Percentiles rank a stretch among this genome's conserved stretches.
Conservation (phyloP, 2,113 vertebrate species). For the Catharus fuscescens region DNA sequence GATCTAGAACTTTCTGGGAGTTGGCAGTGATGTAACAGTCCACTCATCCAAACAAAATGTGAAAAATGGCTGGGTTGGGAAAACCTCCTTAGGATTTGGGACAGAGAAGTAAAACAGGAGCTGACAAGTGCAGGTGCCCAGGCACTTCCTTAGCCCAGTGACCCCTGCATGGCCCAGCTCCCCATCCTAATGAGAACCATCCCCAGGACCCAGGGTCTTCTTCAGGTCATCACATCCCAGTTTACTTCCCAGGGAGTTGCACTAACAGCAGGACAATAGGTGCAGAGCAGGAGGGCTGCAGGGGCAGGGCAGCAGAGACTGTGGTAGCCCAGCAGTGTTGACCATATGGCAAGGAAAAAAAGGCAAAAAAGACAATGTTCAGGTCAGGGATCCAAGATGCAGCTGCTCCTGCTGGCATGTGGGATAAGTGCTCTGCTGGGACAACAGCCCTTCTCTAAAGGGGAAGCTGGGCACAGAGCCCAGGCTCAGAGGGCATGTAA, state of each 20-base stretch:
- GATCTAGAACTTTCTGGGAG: background rate
- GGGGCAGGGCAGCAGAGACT: background rate
- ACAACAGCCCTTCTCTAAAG: background rate
- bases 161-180: rapidly evolving
- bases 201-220: background rate
- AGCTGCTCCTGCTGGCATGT: background rate
- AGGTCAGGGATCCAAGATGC: background rate
- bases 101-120: background rate
- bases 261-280: background rate
- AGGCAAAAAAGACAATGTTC: background rate
- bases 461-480: background rate
- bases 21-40: background rate
- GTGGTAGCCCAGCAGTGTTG: background rate
- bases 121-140: background rate
- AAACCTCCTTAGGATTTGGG: background rate
- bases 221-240: background rate
- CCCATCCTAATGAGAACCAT: rapidly evolving
- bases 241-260: background rate
- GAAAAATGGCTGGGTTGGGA: background rate
- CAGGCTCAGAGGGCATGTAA: background rate
- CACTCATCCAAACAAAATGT: background rate
- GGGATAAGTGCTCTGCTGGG: background rate
- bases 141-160: background rate
- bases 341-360: rapidly evolving
- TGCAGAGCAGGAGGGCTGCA: rapidly evolving